These are phyloP conservation scores for Bombycilla garrulus DNA, from an alignment of 2,113 vertebrate species.

Conservation along the genomic window DNA sequence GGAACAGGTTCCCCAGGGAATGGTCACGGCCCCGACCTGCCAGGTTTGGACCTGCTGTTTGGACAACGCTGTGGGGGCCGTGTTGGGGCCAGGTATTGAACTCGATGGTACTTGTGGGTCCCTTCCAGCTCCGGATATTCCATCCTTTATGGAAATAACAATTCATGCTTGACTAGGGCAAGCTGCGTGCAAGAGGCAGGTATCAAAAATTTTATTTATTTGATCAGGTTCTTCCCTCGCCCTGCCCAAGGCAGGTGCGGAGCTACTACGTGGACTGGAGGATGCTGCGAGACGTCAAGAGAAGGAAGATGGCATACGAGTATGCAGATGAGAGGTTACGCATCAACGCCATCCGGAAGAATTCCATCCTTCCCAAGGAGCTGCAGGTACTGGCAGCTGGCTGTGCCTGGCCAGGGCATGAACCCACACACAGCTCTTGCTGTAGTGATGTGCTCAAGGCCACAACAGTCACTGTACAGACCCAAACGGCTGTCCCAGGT, in stretches of 20 bases:
- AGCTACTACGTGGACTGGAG: constrained; percentile 90
- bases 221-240: constrained; percentile 13
- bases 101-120: too few relatives aligned
- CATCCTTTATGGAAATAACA: background rate
- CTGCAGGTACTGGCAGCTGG: constrained; percentile 79
- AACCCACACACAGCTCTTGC: fast-evolving
- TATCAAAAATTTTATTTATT: background rate
- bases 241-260: constrained; percentile 72
- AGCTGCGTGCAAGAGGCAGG: fast-evolving
- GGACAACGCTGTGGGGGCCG: background rate
- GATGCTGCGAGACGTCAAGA: constrained; percentile 94
- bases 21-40: background rate
- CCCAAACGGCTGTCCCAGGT: fast-evolving
- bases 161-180: background rate
- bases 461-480: fast-evolving
- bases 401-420: background rate
- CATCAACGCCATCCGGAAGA: constrained; percentile 93
- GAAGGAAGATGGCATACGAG: constrained; percentile 87
- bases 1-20: background rate
- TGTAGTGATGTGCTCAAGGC: background rate
- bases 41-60: too few relatives aligned
- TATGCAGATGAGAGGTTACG: constrained; percentile 87
- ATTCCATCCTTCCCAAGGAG: constrained; percentile 88
- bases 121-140: background rate
- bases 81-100: background rate